A percentile compares a stretch with the other conserved stretches of the same genome.
These are phyloP conservation scores for Scolopax bukidnonensis DNA, from an alignment of 2,797 vertebrate species.

Conservation along the genomic window DNA sequence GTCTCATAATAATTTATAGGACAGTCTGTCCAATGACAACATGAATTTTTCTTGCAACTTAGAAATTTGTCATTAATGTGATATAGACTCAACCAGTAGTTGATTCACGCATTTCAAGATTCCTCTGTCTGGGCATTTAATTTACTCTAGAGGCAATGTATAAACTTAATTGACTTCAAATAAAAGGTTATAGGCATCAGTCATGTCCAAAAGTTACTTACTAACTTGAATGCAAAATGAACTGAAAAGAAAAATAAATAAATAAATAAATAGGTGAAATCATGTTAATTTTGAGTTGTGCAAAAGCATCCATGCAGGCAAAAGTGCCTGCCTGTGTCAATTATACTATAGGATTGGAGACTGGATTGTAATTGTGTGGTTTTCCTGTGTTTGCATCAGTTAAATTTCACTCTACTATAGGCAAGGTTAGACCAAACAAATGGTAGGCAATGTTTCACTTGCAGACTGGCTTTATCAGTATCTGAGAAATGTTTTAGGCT, in stretches of 20 bases:
- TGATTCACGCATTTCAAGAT: not conserved
- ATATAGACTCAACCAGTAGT: not conserved
- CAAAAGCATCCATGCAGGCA: not conserved
- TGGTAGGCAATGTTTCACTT: not conserved
- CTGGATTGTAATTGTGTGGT: not conserved
- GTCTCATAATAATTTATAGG: not conserved
- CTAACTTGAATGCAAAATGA: not conserved
- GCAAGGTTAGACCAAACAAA: not conserved
- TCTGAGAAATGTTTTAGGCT: not conserved
- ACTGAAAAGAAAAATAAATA: not conserved
- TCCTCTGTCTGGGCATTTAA: not conserved
- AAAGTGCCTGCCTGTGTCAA: not conserved
- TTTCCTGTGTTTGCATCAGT: not conserved
- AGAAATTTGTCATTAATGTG: not conserved
- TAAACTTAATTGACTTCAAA: not conserved
- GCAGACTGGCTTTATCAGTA: not conserved
- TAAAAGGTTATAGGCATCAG: constrained; percentile 13
- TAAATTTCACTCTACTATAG: not conserved
- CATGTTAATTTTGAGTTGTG: not conserved
- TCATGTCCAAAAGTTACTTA: constrained; percentile 11
- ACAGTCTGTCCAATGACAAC: not conserved
- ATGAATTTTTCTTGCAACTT: not conserved
- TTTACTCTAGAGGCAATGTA: not conserved
- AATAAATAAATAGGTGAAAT: not conserved
- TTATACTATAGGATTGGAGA: not conserved